phyloP scores from a whole-genome alignment of 2,888 invertebrate species.

The Ichneumoninae sp. region DNA sequence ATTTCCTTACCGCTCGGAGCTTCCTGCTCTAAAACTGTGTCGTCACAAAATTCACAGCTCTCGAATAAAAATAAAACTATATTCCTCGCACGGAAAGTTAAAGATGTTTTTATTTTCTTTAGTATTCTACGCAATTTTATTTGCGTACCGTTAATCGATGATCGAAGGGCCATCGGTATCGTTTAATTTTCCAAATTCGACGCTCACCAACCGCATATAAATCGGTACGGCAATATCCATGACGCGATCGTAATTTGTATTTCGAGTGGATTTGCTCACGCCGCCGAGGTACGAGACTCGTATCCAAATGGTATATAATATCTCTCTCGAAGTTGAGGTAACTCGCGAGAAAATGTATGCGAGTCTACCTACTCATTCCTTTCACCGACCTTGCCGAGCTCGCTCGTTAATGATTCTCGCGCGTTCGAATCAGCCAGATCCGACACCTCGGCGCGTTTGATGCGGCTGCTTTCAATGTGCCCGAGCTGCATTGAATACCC shows the following conservation, averaged over 20 bases:
- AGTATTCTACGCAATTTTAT: background rate
- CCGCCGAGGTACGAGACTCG: constrained; percentile 10
- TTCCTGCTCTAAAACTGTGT: constrained; percentile 29
- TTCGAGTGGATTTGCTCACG: constrained; percentile 17
- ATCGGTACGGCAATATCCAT: background rate
- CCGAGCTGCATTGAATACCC: constrained; percentile 17
- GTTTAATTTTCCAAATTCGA: constrained; percentile 13
- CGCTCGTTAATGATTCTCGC: constrained; percentile 76
- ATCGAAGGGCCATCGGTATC: background rate
- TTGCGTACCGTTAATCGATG: background rate
- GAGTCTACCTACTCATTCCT: constrained; percentile 74
- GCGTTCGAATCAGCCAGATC: constrained; percentile 55
- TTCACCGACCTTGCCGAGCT: constrained; percentile 79
- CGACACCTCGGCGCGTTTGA: constrained; percentile 64
- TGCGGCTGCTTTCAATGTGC: constrained; percentile 40
- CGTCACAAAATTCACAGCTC: background rate
- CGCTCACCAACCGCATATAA: background rate
- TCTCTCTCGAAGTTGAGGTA: constrained; percentile 38
- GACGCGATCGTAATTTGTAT: background rate
- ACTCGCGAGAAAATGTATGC: constrained; percentile 59
- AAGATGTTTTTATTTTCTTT: background rate
- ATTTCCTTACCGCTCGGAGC: constrained; percentile 56
- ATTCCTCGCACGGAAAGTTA: background rate
- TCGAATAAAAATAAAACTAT: background rate
- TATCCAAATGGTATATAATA: constrained; percentile 50